Evolutionary conservation across 2,888 invertebrate species (phyloP).

Genomic region (Drosophila paramelanica): DNA sequence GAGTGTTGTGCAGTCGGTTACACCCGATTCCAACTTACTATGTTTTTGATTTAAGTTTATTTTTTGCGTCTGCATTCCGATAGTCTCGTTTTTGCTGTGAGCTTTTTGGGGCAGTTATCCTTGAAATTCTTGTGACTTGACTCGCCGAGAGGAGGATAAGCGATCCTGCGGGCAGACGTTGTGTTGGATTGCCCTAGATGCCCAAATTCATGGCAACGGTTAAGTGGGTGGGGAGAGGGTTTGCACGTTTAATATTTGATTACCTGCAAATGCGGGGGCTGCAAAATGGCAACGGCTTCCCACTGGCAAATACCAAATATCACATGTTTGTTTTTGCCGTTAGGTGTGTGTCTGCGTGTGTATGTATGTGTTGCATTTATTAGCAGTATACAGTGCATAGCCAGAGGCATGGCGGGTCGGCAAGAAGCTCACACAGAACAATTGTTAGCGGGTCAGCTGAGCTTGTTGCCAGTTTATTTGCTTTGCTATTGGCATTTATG

Average conservation of each 20-base stretch:
- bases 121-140: slow-evolving; percentile 28
- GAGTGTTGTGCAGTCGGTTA: no score
- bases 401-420: neutral
- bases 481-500: neutral
- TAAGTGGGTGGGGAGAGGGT: neutral
- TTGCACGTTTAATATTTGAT: slow-evolving; percentile 52
- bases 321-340: slow-evolving; percentile 22
- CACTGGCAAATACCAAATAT: slow-evolving; percentile 50
- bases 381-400: slow-evolving; percentile 14
- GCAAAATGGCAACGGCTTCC: slow-evolving; percentile 52
- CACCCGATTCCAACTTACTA: no score
- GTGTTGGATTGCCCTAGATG: neutral
- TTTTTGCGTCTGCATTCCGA: slow-evolving; percentile 3
- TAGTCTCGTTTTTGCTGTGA: slow-evolving; percentile 3
- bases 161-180: neutral
- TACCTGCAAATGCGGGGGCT: slow-evolving; percentile 39
- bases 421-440: neutral
- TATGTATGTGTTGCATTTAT: slow-evolving; percentile 13
- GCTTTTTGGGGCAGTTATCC: slow-evolving; percentile 27
- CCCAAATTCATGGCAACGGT: slow-evolving; percentile 2
- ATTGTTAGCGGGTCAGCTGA: slow-evolving; percentile 13
- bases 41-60: neutral
- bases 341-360: neutral
- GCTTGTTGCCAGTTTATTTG: neutral
- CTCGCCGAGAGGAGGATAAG: neutral